Evolutionary conservation across 2,113 vertebrate species (phyloP).

Genomic region (Carettochelys insculpta): DNA sequence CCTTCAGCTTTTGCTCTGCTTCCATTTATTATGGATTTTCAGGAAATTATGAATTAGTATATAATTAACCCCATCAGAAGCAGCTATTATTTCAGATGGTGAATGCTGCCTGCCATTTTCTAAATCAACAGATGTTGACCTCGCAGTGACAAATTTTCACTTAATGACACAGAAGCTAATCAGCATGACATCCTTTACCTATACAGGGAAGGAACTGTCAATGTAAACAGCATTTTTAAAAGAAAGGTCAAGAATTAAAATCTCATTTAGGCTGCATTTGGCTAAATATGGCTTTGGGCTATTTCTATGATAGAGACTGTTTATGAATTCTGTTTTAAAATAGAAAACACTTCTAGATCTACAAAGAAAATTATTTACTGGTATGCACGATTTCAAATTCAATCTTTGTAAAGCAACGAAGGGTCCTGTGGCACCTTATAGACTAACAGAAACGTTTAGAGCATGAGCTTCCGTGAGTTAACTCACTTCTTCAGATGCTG

Average conservation of each 20-base stretch:
- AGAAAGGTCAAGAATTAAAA: slow-evolving; percentile 78
- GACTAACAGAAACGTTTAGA: too few species aligned
- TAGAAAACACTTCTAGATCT: slow-evolving; percentile 61
- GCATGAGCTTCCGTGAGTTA: too few species aligned
- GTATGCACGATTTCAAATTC: slow-evolving; percentile 67
- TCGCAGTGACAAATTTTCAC: slow-evolving; percentile 65
- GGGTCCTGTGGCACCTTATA: too few species aligned
- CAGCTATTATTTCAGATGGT: slow-evolving; percentile 67
- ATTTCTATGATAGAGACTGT: slow-evolving; percentile 64
- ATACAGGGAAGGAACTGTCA: slow-evolving; percentile 60
- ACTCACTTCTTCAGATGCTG: too few species aligned
- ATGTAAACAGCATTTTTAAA: slow-evolving; percentile 74
- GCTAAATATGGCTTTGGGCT: slow-evolving; percentile 72
- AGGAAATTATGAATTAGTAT: slow-evolving; percentile 60
- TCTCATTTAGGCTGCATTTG: slow-evolving; percentile 77
- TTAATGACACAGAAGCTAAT: slow-evolving; percentile 72
- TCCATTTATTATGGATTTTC: slow-evolving; percentile 64
- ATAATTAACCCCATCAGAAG: slow-evolving; percentile 69
- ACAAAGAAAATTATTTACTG: slow-evolving; percentile 67
- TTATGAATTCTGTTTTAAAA: slow-evolving; percentile 66
- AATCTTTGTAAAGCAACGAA: slow-evolving; percentile 68
- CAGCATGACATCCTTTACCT: slow-evolving; percentile 68
- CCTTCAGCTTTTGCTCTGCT: slow-evolving; percentile 44
- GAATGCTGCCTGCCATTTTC: slow-evolving; percentile 65
- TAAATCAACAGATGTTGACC: slow-evolving; percentile 77